Percentiles rank a stretch among this genome's conserved stretches.
These are phyloP conservation scores for Catocala fraxini DNA, from an alignment of 2,888 invertebrate genomes.

Conservation along the genomic window DNA sequence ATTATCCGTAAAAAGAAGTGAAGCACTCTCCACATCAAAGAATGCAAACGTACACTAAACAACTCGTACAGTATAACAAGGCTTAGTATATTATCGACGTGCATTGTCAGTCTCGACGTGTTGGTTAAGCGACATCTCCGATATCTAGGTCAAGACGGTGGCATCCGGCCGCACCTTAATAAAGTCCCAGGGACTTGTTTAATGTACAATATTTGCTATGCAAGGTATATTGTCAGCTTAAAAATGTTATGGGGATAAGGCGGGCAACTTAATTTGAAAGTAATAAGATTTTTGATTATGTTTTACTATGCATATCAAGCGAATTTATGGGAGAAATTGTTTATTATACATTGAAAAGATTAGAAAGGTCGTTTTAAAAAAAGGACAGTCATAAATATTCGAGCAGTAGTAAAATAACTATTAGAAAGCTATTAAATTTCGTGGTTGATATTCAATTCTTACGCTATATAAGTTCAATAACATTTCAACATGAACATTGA, in stretches of 20 bases:
- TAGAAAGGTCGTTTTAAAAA: no score
- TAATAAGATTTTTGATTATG: slow-evolving; percentile 5
- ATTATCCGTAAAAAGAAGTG: no score
- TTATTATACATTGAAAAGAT: no score
- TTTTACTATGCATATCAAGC: background rate
- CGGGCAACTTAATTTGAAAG: slow-evolving; percentile 23
- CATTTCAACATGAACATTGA: no score
- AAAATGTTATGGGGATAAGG: slow-evolving; percentile 11
- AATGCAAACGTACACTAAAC: no score
- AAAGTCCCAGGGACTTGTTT: slow-evolving; percentile 43
- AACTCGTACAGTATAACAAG: background rate
- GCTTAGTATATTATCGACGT: slow-evolving; percentile 8
- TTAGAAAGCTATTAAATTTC: no score
- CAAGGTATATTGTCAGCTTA: slow-evolving; percentile 30
- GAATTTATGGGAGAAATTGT: background rate
- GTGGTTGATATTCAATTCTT: no score
- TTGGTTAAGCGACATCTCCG: slow-evolving; percentile 18
- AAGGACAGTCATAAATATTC: no score
- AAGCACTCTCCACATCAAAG: no score
- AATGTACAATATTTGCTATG: slow-evolving; percentile 53
- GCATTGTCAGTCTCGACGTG: slow-evolving; percentile 38
- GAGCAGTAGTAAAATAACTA: no score
- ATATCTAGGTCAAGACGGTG: slow-evolving; percentile 48
- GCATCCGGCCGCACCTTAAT: slow-evolving; percentile 39
- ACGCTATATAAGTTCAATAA: no score